Base-by-base conservation (phyloP, 2,113 vertebrate genomes). In the Cranoglanis bouderius region DNA sequence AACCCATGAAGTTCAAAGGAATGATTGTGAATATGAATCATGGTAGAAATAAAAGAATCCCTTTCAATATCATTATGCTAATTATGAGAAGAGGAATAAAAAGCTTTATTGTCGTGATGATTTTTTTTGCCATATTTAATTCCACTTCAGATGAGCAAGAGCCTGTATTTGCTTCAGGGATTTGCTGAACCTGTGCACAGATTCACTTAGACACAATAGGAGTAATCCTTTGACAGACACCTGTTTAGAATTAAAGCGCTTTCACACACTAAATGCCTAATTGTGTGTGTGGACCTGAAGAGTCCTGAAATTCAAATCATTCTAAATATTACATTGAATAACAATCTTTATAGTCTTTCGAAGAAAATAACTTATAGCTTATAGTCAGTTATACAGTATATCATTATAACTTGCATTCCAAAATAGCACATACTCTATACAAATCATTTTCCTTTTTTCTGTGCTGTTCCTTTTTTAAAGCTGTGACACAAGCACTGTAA, bases 221-320 rank as follows among this genome's bases (percentile, higher is more conserved):
- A 82, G 49, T 88, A 92, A 87, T 92, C 91, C 90, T 87, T 2
- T 26, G 61, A 83, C 90, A 91, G 86, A 19, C 86, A 78, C 61
- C 84, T 90, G 88, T 89, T 83, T 67, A 38, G 81, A 92, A 90
- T 91, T 85, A 92, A 90, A 85, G n/a, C 88, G 35, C 82, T 90
- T 75, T 86, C 12, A 53, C 9, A 43, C 3, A 43, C 84, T 72
- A 43, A 74, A 43, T 80, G 40, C 70, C 59, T 75, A 49, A 77
- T 82, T 46, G 65, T 53, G 43, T 49, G 32, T 29, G n/a, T 43
- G 83, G 77, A 53, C 32, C 19, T 80, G 59, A 55, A 32, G 38
- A 57, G 61, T 61, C 55, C 55, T 81, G 24, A 82, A 85, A 81
- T 72, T 88, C 61, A 82, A 83, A 72, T 82, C 38, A 61, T 75